Evolutionary conservation across 2,113 vertebrate species (phyloP).

Genomic region (Trichomycterus rosablanca): DNA sequence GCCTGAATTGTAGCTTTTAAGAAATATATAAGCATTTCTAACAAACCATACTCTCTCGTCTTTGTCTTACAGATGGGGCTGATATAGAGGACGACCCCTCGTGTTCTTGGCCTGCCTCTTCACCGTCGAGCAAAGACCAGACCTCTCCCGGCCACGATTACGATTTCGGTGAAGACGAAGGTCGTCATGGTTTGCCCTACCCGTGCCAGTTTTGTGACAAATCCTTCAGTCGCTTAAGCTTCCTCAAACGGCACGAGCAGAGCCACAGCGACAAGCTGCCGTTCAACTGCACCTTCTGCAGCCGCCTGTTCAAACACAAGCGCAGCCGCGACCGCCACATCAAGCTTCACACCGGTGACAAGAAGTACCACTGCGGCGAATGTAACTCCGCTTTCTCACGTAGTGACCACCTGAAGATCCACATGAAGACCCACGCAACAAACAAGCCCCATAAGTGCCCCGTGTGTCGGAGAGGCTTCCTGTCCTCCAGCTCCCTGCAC

Average conservation of each 20-base stretch:
- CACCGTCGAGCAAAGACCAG: conserved; percentile 97
- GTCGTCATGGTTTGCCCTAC: conserved; percentile 87
- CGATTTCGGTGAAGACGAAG: conserved; percentile 94
- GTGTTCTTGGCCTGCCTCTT: conserved; percentile 96
- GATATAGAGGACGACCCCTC: conserved; percentile 94
- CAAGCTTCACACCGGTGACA: conserved; percentile 95
- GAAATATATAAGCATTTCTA: too few species aligned
- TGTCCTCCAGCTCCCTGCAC: conserved; percentile 90
- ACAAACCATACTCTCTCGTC: background rate
- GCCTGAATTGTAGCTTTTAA: too few species aligned
- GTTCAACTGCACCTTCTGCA: conserved; percentile 96
- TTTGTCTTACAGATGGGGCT: conserved; percentile 75
- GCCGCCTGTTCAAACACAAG: conserved; percentile 96
- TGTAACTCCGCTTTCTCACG: conserved; percentile 95
- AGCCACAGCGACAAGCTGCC: conserved; percentile 96
- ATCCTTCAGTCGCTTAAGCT: conserved; percentile 96
- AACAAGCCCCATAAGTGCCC: conserved; percentile 99
- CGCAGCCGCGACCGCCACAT: conserved; percentile 95
- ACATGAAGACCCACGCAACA: conserved; percentile 97
- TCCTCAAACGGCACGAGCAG: conserved; percentile 96
- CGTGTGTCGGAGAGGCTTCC: conserved; percentile 92
- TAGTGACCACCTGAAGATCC: conserved; percentile 97
- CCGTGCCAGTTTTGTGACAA: conserved; percentile 98
- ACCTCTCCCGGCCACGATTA: conserved; percentile 92
- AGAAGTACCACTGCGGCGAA: conserved; percentile 96